Conservation (phyloP, 2,797 vertebrate species). For the Chromobotia macracanthus region DNA sequence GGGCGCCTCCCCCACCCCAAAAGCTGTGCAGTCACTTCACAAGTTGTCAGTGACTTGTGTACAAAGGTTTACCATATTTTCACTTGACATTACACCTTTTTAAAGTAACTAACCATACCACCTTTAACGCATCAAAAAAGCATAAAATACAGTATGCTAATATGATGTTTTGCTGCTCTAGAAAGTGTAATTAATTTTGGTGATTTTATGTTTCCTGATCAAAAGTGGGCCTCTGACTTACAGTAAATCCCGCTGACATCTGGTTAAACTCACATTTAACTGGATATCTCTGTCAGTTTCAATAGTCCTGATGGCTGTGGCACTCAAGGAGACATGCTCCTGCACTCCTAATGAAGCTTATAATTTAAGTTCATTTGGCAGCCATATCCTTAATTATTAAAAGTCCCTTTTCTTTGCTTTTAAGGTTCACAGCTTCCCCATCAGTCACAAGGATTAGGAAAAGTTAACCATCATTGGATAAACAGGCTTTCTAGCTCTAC, state of each 20-base stretch:
- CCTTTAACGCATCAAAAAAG: slow-evolving; percentile 12
- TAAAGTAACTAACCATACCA: slow-evolving; percentile 10
- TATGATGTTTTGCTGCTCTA: slow-evolving; percentile 9
- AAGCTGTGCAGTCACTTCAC: slow-evolving; percentile 38
- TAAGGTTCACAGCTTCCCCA: background rate
- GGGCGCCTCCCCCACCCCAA: background rate
- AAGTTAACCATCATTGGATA: background rate
- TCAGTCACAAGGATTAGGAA: slow-evolving; percentile 11
- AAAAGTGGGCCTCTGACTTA: too few species aligned
- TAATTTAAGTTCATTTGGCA: slow-evolving; percentile 46
- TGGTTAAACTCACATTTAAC: slow-evolving; percentile 39
- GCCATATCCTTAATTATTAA: slow-evolving; percentile 15
- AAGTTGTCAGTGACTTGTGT: slow-evolving; percentile 31
- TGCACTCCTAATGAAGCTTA: slow-evolving; percentile 31
- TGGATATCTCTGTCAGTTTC: background rate
- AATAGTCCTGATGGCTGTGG: slow-evolving; percentile 42
- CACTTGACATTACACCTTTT: slow-evolving; percentile 20
- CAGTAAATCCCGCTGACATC: background rate
- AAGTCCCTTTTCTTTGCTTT: slow-evolving; percentile 7
- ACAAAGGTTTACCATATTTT: slow-evolving; percentile 3
- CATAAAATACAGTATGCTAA: background rate
- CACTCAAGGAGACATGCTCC: slow-evolving; percentile 42
- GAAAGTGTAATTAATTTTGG: slow-evolving; percentile 4
- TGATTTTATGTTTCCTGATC: background rate
- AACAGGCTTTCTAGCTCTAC: background rate